Evolutionary conservation across 1,140 invertebrate species (phyloP), one percentile per base, ranked within the genome.

Genomic region (Chrysomallon squamiferum): DNA sequence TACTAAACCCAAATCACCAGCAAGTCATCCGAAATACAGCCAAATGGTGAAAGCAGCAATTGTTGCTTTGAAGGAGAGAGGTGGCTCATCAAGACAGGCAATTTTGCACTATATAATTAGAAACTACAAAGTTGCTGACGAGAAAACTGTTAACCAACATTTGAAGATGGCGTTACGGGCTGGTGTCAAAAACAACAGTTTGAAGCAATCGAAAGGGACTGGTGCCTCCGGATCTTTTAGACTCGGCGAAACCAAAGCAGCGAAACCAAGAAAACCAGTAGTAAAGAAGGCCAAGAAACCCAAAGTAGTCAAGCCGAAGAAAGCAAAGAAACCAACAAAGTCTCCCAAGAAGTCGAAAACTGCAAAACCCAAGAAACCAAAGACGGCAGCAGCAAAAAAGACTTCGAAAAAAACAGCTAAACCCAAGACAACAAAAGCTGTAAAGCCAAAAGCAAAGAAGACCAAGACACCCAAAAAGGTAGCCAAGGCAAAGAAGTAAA

Each of bases 181-280:
- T 33, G 78, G 78, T 9, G 78, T 84, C 5, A 65, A 66, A 49
- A 74, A 62, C 22, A 79, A 77, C 11, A 66, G 65, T 11, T 59
- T 84, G 59, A 79, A 80, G 50, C 81, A 84, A 62, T 41, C 72
- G 22, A 84, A 84, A 59, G 84, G 82, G 52, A 78, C 72, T 13
- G 84, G 84, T 27, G 84, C 83, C 7, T 76, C 81, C 27, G 84
- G 84, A 22, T 80, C 76, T 11, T 86, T 86, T 75, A 74, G 77
- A 62, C 63, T 85, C 25, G 84, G 78, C 18, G 66, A 79, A 59
- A 15, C 30, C 3, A 69, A 68, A 41, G 65, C 66, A 7, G 62
- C 65, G 27, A 62, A 64, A 47, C 58, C 71, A 52, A 47, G 45
- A 29, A 18, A 27, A 15, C 59, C 59, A n/a, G 50, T 52, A 50